These are phyloP conservation scores for Chaetops frenatus DNA, from an alignment of 2,113 vertebrate genomes.

Conservation along the genomic window DNA sequence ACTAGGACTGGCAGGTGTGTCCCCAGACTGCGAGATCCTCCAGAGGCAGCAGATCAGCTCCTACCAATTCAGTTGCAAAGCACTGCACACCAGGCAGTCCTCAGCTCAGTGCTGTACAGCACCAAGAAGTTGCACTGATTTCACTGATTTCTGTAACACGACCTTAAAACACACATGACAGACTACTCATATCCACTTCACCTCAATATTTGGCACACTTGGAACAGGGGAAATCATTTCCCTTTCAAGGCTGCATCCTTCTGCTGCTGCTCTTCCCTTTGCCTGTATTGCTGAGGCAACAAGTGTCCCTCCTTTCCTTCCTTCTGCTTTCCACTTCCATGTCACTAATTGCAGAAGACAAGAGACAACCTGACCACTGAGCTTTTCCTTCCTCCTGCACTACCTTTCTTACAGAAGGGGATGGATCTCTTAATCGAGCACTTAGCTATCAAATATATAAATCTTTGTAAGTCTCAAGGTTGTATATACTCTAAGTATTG, in stretches of 20 bases:
- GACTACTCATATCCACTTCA: not conserved
- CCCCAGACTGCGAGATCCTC: not conserved
- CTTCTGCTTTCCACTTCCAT: not conserved
- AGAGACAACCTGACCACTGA: not conserved
- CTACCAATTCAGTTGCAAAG: not conserved
- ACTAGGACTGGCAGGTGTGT: not conserved
- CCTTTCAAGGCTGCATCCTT: not conserved
- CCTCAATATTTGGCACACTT: not conserved
- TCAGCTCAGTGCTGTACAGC: not conserved
- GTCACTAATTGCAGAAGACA: not conserved
- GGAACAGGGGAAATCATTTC: not conserved
- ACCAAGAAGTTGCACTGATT: not conserved
- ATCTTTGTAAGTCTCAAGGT: not conserved
- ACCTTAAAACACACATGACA: not conserved
- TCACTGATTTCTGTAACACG: not conserved
- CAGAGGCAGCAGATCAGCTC: not conserved
- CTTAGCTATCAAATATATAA: not conserved
- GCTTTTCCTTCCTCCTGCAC: not conserved
- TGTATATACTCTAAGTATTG: not conserved
- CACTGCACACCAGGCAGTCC: not conserved
- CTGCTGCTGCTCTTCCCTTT: not conserved
- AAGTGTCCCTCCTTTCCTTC: not conserved
- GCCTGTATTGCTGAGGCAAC: not conserved
- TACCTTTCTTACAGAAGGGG: not conserved
- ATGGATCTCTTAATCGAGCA: not conserved